Base-by-base conservation (phyloP, 2,797 vertebrate species). In the Telmatherina bonti region DNA sequence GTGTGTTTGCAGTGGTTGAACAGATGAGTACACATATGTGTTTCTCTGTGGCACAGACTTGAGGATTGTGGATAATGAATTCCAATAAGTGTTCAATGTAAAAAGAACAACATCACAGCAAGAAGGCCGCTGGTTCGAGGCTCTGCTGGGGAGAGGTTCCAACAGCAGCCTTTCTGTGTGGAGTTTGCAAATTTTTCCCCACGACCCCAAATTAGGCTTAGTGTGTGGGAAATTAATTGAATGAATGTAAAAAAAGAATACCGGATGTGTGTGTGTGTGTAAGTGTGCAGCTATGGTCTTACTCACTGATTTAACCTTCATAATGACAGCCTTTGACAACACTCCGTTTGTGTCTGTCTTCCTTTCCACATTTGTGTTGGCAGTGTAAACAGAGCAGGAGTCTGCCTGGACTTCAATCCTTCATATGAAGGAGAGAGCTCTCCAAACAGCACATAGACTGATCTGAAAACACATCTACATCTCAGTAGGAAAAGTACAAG, bases 361-460 rank as follows among this genome's bases (percentile, higher is more conserved):
- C 36, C 76, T 61, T 60, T 45, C 38, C 3, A 16, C 27, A 43
- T 30, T 52, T 45, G 69, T 49, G 58, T 41, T 54, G 41, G 29
- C 54, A 22, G 61, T 38, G 54, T 38, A 13, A 64, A 82, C 30
- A 66, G 83, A 76, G 66, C 85, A 92, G 51, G 49, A 87, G 61
- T 84, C 30, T 66, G 69, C 22, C 53, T 63, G 91, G 73, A 69
- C 89, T 75, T 54, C 79, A 76, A 90, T 70, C 61, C 70, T 93
- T 54, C 73, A 88, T 62, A 74, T n/a, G 9, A 63, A 88, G 36
- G 26, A 70, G 65, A 86, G 77, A 66, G 82, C 78, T 76, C 76
- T 89, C 30, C 91, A 88, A 53, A 83, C 89, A 57, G 85, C 78
- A 63, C 89, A 86, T 63, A 90, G 89, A 65, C 81, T 86, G 27